Base-by-base conservation (phyloP, 2,113 vertebrate genomes). In the Mormyrus iriodes region DNA sequence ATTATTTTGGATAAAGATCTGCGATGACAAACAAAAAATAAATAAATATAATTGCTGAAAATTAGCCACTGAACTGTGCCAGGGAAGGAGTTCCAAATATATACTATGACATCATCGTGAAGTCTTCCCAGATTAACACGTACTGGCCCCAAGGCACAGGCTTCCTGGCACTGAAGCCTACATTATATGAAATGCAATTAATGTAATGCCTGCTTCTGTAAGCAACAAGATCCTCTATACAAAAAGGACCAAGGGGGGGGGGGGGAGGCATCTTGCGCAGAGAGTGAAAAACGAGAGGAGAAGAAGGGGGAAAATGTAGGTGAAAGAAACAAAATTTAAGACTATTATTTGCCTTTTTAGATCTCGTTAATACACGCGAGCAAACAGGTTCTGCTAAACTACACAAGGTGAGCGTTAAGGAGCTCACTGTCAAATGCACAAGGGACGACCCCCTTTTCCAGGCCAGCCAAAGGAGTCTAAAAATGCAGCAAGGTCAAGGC, bases 181-280 rank as follows among this genome's bases (percentile, higher is more conserved):
- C 27, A 27, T 52, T 53, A 86, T 31, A 86, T 84, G 35, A 79
- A 79, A 79, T 79, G 73, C 31, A 79, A 79, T 79, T 79, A 79
- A 79, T 79, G 73, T 79, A 42, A 42, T 42, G 73, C 35, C 48
- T 46, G 19, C 44, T 49, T 85, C 83, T 85, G 44, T 85, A 21
- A 27, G 19, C 48, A 85, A 13, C 17, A 85, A 48, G 46, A 85
- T 27, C 21, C 46, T 85, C 21, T 49, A 12, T 85, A 46, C 3
- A 49, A n/a, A 85, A 49, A 27, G 82, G 3, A 17, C 31, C n/a
- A 51, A 0, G 35, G 13, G 35, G 10, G 27, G 10, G 13, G 12
- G 31, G 13, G 31, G 31, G 21, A 2, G 24, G 10, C 1, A 1
- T 48, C 21, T 27, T 46, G 9, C 4, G 21, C 19, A 46, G 24